phyloP scores from a whole-genome alignment of 2,888 invertebrate genomes.

The Strigamia transsilvanica region DNA sequence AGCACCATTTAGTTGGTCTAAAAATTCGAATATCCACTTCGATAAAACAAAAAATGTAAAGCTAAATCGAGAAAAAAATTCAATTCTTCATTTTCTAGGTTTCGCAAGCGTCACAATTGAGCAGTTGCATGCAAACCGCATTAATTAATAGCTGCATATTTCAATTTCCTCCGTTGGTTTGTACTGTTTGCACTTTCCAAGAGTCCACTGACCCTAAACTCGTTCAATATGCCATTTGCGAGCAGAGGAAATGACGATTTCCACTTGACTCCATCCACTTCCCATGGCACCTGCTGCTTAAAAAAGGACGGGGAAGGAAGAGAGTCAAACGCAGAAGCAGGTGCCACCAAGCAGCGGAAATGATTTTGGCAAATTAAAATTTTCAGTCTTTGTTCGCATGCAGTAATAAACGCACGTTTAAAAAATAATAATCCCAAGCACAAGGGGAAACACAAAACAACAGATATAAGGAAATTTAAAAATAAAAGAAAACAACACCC shows the following conservation, averaged over 20 bases:
- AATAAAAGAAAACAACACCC: not conserved
- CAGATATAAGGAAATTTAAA: not conserved
- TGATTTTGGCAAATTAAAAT: not conserved
- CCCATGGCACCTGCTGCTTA: conserved; percentile 21
- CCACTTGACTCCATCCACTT: conserved; percentile 21
- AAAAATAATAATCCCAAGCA: too few relatives aligned
- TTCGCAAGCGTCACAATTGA: too few relatives aligned
- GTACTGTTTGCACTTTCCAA: not conserved
- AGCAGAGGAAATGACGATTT: conserved; percentile 8
- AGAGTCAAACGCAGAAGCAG: conserved; percentile 1
- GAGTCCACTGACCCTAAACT: not conserved
- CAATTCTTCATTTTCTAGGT: too few relatives aligned
- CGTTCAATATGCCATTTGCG: conserved; percentile 4
- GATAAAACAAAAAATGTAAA: too few relatives aligned
- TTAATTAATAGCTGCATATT: not conserved
- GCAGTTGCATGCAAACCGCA: too few relatives aligned
- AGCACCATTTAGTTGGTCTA: too few relatives aligned
- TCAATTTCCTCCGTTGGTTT: not conserved
- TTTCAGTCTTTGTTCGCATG: conserved; percentile 6
- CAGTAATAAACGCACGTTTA: not conserved
- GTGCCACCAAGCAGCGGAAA: not conserved
- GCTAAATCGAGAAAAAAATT: too few relatives aligned
- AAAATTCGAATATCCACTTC: too few relatives aligned
- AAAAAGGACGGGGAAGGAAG: conserved; percentile 20
- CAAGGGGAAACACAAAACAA: not conserved